Evolutionary conservation across 2,888 invertebrate genomes (phyloP).

Genomic region (Blera fallax): DNA sequence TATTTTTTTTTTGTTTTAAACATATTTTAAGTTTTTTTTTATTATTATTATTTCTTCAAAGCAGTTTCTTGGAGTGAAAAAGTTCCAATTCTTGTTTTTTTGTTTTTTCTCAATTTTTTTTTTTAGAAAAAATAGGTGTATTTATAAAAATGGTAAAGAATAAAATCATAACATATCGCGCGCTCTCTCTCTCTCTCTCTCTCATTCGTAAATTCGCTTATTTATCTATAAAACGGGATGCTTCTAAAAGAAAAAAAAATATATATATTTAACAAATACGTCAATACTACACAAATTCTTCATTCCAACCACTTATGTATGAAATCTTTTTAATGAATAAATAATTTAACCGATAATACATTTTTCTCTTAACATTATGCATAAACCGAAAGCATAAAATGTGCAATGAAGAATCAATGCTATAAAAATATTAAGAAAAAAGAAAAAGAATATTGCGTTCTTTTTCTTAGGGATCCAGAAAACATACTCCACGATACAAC

Average conservation of each 20-base stretch:
- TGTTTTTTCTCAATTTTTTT: slow-evolving; percentile 24
- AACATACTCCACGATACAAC: slow-evolving; percentile 33
- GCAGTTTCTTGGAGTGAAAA: slow-evolving; percentile 42
- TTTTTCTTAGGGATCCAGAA: neutral
- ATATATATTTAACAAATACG: slow-evolving; percentile 66
- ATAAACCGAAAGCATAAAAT: slow-evolving; percentile 50
- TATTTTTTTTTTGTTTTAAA: slow-evolving; percentile 32
- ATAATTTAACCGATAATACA: slow-evolving; percentile 71
- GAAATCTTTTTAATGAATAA: slow-evolving; percentile 64
- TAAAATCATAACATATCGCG: slow-evolving; percentile 65
- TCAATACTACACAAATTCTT: slow-evolving; percentile 56
- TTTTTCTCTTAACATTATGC: slow-evolving; percentile 62
- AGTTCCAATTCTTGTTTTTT: slow-evolving; percentile 10
- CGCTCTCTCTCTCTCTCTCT: slow-evolving; percentile 40
- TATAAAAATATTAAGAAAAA: slow-evolving; percentile 32
- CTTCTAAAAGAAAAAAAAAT: slow-evolving; percentile 43
- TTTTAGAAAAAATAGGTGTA: slow-evolving; percentile 54
- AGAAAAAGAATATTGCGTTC: slow-evolving; percentile 17
- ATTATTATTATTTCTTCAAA: slow-evolving; percentile 37
- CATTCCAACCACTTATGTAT: slow-evolving; percentile 40
- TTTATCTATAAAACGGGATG: slow-evolving; percentile 64
- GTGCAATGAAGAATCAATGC: slow-evolving; percentile 46
- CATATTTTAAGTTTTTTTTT: slow-evolving; percentile 9
- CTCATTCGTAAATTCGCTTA: slow-evolving; percentile 67
- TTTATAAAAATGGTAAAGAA: slow-evolving; percentile 64